Evolutionary conservation across 2,113 vertebrate species (phyloP).

Genomic region (Scomber japonicus): DNA sequence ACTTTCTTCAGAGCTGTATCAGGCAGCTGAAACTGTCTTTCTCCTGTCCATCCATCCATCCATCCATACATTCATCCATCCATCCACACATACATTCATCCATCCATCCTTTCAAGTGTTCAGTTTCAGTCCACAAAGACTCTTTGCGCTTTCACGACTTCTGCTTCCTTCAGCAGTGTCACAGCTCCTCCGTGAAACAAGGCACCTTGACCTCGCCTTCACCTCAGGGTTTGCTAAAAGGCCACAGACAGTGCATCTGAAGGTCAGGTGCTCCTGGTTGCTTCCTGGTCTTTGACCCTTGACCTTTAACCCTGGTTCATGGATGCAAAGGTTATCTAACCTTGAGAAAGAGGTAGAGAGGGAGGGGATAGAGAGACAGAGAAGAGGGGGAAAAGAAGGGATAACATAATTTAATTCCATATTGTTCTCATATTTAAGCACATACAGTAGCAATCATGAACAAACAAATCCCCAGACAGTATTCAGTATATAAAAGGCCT

Average conservation of each 20-base stretch:
- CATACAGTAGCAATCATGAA: constrained; percentile 17
- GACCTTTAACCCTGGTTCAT: constrained; percentile 75
- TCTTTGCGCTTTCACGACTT: constrained; percentile 31
- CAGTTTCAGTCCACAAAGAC: constrained; percentile 27
- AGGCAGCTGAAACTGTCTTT: constrained; percentile 26
- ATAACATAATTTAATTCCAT: constrained; percentile 46
- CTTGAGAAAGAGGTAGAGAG: constrained; percentile 83
- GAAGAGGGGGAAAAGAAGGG: constrained; percentile 3
- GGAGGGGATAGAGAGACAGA: constrained; percentile 27
- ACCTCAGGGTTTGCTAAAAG: constrained; percentile 61
- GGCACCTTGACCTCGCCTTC: constrained; percentile 44
- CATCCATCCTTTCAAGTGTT: constrained; percentile 18
- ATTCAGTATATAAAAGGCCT: too few relatives aligned
- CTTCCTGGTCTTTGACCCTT: constrained; percentile 50
- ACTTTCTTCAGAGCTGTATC: constrained; percentile 31
- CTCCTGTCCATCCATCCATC: constrained; percentile 16
- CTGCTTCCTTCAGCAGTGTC: constrained; percentile 52
- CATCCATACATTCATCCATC: constrained; percentile 28
- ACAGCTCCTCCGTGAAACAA: constrained; percentile 53
- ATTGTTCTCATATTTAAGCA: constrained; percentile 33
- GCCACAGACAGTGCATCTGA: constrained; percentile 64
- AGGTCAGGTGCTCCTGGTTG: constrained; percentile 59
- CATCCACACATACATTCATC: constrained; percentile 21
- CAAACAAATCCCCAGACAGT: constrained; percentile 17
- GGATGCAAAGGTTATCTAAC: constrained; percentile 87